Evolutionary conservation across 2,113 vertebrate species (phyloP), one percentile per base, ranked within the genome.

Genomic region (Dicentrarchus labrax): DNA sequence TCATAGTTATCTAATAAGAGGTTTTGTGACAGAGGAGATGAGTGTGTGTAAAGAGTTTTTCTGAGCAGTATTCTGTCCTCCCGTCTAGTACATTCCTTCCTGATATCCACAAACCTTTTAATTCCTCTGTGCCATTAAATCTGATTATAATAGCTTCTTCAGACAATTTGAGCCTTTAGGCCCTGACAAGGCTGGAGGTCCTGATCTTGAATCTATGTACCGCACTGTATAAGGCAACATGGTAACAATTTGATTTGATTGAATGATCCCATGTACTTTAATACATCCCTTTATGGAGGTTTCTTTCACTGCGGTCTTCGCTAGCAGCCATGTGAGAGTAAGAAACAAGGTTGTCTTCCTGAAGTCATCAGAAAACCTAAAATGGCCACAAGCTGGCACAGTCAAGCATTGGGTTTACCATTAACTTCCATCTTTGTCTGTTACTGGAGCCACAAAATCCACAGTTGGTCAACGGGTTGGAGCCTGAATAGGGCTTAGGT

Each of bases 181-280:
- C 56, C 30, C n/a, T 8, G 22, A 71, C 3, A 0, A 69, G 17
- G 39, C 50, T 70, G 65, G 76, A 78, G 47, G 67, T 79, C 30
- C 57, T 56, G 43, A 30, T 82, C 54, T 62, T 72, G 15, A 76
- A 0, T 76, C 43, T 4, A 15, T 39, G 21, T 1, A 8, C 12
- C 19, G 38, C 41, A 47, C 50, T 47, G 39, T 41, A 15, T 1
- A 59, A 68, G 43, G 68, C 56, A 73, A 68, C 65, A 72, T 86
- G 85, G 85, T 78, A 91, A 68, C 84, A 72, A 88, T 88, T 92
- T 69, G 5, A 76, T 65, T 80, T 82, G 75, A 90, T 45, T 72
- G 53, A 7, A 75, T 21, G 0, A 88, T 77, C 71, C 21, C 10
- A 16, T 71, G 47, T 39, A 50, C 15, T 22, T 36, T 11, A 66